Conservation (phyloP, 23 tunicate species). For the Trididemnum miniatum region DNA sequence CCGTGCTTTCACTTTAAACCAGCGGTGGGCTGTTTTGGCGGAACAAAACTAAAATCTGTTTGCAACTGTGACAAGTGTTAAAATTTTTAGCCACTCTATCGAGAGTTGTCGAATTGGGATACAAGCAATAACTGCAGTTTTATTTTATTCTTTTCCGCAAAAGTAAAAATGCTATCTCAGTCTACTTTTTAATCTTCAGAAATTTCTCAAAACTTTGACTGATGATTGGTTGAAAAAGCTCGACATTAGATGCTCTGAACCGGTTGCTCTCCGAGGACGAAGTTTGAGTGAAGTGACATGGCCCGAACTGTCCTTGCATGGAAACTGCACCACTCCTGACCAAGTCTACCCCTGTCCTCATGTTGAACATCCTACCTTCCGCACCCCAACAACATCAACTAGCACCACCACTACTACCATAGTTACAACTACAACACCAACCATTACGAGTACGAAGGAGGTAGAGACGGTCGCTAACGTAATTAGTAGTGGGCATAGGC, state of each 20-base stretch:
- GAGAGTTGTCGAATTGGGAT: no score
- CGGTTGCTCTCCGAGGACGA: not conserved
- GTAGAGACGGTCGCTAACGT: no score
- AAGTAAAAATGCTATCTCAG: not conserved
- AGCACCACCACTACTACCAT: not conserved
- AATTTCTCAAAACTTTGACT: no score
- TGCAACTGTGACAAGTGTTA: no score
- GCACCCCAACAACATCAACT: not conserved
- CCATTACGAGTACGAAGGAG: no score
- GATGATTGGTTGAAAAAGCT: not conserved
- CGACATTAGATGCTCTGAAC: not conserved
- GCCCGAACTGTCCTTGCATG: not conserved
- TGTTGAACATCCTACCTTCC: not conserved
- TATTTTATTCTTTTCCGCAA: not conserved
- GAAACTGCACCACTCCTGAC: not conserved
- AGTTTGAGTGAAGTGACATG: not conserved
- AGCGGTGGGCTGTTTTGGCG: no score
- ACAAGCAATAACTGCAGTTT: not conserved
- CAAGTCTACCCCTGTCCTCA: not conserved
- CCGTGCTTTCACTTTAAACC: no score
- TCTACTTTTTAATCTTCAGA: no score
- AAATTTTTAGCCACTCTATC: no score
- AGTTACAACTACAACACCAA: not conserved
- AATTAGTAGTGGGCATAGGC: no score
- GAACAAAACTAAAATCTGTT: no score